Evolutionary conservation across 2,888 invertebrate genomes (phyloP).

Genomic region (Limnephilus rhombicus): DNA sequence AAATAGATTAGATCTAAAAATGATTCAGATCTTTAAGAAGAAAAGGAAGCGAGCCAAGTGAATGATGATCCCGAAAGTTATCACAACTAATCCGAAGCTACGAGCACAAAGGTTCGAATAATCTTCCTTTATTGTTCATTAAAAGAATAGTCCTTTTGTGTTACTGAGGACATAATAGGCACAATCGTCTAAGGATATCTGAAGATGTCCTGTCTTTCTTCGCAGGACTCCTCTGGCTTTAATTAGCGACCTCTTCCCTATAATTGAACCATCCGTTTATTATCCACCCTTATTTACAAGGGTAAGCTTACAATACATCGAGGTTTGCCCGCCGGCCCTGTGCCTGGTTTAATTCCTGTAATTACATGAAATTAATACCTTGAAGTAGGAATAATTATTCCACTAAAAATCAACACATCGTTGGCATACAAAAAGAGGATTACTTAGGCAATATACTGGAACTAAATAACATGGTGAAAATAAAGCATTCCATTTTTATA

Average conservation of each 20-base stretch:
- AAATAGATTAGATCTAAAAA: background rate
- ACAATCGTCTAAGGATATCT: slow-evolving; percentile 45
- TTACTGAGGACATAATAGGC: slow-evolving; percentile 46
- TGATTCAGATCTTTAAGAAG: background rate
- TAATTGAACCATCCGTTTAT: slow-evolving; percentile 61
- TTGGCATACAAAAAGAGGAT: background rate
- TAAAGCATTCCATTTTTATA: background rate
- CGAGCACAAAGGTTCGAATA: slow-evolving; percentile 47
- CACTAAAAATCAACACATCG: slow-evolving; percentile 26
- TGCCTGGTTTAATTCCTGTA: slow-evolving; percentile 17
- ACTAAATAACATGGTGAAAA: background rate
- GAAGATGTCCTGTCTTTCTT: slow-evolving; percentile 3
- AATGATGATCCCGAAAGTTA: slow-evolving; percentile 40
- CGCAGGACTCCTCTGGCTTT: slow-evolving; percentile 29
- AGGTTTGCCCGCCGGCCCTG: background rate
- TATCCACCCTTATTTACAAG: slow-evolving; percentile 48
- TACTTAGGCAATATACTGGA: background rate
- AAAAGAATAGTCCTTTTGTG: slow-evolving; percentile 56
- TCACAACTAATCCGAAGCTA: slow-evolving; percentile 24
- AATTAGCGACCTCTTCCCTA: slow-evolving; percentile 55
- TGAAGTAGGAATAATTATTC: background rate
- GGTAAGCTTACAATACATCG: slow-evolving; percentile 38
- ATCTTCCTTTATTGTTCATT: slow-evolving; percentile 46
- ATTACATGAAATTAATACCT: slow-evolving; percentile 41
- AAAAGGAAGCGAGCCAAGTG: slow-evolving; percentile 8